Evolutionary conservation across 2,113 vertebrate genomes (phyloP).

Genomic region (Stomatorhinus ivindoensis): DNA sequence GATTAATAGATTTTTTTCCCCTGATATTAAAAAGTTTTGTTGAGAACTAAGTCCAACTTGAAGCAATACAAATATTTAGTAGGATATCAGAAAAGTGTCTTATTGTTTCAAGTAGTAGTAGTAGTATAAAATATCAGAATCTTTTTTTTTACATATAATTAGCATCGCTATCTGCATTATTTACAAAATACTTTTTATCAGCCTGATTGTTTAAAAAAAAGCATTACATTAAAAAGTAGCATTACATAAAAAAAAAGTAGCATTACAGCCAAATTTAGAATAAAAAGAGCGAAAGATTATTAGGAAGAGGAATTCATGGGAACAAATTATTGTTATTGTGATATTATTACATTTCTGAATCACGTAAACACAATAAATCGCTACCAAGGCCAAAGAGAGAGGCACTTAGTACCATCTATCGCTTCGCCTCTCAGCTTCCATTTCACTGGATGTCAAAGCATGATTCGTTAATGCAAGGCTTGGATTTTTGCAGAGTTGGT

Average conservation of each 20-base stretch:
- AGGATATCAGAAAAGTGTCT: not conserved
- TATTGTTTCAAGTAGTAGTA: not conserved
- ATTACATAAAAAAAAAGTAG: not conserved
- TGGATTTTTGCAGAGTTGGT: not conserved
- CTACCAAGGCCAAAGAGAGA: not conserved
- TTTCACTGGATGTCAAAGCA: not conserved
- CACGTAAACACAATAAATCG: not conserved
- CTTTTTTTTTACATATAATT: not conserved
- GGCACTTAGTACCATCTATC: not conserved
- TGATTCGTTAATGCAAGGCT: not conserved
- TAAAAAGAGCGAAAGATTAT: not conserved
- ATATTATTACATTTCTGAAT: not conserved
- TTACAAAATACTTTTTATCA: not conserved
- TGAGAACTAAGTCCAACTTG: constrained; percentile 32
- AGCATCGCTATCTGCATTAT: not conserved
- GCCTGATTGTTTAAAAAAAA: not conserved
- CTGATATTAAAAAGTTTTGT: constrained; percentile 40
- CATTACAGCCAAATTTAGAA: not conserved
- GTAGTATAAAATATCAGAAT: not conserved
- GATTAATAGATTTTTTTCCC: constrained; percentile 39
- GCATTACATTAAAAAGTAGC: too few relatives aligned
- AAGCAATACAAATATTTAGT: not conserved
- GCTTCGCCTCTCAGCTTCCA: not conserved
- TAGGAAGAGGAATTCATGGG: not conserved
- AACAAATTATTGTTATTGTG: not conserved